Conservation (phyloP, 2,113 vertebrate species). For the Tringa solitaria region DNA sequence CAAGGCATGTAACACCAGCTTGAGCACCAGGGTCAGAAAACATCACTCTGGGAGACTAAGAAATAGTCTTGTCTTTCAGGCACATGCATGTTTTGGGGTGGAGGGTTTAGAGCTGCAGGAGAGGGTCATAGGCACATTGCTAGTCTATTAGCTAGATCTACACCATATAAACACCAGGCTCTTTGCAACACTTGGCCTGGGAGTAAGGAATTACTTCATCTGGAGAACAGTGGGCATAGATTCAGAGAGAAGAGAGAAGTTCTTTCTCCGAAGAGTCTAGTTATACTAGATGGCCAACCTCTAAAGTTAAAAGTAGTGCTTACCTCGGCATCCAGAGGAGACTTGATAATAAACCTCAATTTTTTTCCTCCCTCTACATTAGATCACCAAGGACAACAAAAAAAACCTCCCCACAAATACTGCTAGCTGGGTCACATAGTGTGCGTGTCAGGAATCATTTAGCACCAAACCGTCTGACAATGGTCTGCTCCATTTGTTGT, state of each 20-base stretch:
- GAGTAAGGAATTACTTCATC: neutral
- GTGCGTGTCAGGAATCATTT: neutral
- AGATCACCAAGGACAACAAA: neutral
- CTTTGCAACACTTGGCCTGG: neutral
- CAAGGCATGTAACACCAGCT: neutral
- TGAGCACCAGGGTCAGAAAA: neutral
- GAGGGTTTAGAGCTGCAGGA: neutral
- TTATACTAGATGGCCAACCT: fast-evolving
- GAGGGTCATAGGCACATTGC: neutral
- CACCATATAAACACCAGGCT: neutral
- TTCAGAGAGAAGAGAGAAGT: neutral
- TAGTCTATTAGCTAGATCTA: neutral
- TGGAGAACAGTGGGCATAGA: neutral
- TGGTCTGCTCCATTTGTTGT: neutral
- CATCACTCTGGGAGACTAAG: neutral
- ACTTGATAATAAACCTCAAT: neutral
- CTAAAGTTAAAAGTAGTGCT: neutral
- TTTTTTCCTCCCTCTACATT: neutral
- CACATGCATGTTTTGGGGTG: fast-evolving
- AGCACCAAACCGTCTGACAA: neutral
- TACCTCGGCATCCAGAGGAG: neutral
- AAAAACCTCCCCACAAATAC: neutral
- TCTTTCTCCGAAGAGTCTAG: neutral
- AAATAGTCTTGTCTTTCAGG: neutral
- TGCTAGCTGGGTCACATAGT: neutral